These are phyloP conservation scores for Solenodon paradoxus DNA, from an alignment of 2,113 vertebrate species.

Conservation along the genomic window DNA sequence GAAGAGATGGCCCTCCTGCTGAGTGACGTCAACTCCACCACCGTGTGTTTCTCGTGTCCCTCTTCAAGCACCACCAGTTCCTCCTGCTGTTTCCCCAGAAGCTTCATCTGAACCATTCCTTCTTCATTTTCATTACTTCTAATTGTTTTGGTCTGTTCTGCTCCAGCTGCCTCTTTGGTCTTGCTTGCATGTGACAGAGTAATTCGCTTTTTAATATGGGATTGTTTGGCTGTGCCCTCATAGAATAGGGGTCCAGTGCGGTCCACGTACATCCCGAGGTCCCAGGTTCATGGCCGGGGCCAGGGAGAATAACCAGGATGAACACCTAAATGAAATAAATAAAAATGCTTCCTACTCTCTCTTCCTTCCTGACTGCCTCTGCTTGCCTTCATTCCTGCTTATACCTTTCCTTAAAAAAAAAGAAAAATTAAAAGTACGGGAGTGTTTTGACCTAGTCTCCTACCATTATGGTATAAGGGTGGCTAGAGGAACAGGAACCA, in stretches of 20 bases:
- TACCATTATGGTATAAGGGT: neutral
- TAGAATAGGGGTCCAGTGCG: too few relatives aligned
- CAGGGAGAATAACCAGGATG: too few relatives aligned
- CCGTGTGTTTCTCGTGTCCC: neutral
- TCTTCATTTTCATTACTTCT: neutral
- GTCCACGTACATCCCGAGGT: too few relatives aligned
- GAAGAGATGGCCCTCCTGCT: neutral
- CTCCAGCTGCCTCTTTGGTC: neutral
- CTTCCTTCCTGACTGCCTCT: too few relatives aligned
- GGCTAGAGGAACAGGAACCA: neutral
- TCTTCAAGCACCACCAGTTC: neutral
- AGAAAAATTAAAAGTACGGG: too few relatives aligned
- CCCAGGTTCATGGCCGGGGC: too few relatives aligned
- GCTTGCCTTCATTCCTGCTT: too few relatives aligned
- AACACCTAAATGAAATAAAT: too few relatives aligned
- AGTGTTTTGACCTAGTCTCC: neutral
- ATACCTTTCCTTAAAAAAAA: too few relatives aligned
- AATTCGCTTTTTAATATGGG: neutral
- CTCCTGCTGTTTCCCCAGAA: neutral
- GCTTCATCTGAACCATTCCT: neutral
- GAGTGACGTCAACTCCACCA: rapidly evolving
- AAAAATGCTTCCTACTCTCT: too few relatives aligned
- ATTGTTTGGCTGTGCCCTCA: too few relatives aligned
- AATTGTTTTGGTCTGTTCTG: neutral
- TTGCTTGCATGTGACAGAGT: neutral